Evolutionary conservation across 2,888 invertebrate genomes (phyloP).

Genomic region (Scrobipalpa costella): DNA sequence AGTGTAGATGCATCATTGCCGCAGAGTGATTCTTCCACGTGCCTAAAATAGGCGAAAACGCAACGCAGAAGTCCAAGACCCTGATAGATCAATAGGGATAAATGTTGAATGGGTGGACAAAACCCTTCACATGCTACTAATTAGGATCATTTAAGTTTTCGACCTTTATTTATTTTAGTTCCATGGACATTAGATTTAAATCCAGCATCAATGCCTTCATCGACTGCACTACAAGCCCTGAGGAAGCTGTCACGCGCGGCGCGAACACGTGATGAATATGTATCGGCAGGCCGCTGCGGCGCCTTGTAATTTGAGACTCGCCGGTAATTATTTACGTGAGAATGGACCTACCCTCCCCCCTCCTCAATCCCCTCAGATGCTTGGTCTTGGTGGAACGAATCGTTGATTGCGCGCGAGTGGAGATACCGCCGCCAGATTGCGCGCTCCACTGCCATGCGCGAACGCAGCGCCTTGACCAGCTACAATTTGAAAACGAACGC

Average conservation of each 20-base stretch:
- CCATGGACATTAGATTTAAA: too few relatives aligned
- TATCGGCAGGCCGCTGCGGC: slow-evolving; percentile 74
- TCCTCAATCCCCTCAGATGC: slow-evolving; percentile 43
- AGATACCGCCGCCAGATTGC: slow-evolving; percentile 73
- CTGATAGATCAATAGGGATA: too few relatives aligned
- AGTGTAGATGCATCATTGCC: too few relatives aligned
- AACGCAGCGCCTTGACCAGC: slow-evolving; percentile 33
- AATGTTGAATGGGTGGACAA: too few relatives aligned
- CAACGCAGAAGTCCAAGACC: too few relatives aligned
- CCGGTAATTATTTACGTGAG: slow-evolving; percentile 81
- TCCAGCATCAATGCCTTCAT: background rate
- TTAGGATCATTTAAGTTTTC: too few relatives aligned
- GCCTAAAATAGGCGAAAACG: too few relatives aligned
- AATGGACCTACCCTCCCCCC: slow-evolving; percentile 59
- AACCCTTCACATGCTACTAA: too few relatives aligned
- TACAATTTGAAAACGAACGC: slow-evolving; percentile 32
- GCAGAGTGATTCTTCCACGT: too few relatives aligned
- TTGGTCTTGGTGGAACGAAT: slow-evolving; percentile 68
- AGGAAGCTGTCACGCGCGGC: slow-evolving; percentile 78
- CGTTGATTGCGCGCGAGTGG: slow-evolving; percentile 72
- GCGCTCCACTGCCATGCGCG: slow-evolving; percentile 51
- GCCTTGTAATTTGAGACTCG: slow-evolving; percentile 79
- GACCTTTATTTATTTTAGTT: too few relatives aligned
- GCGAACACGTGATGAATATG: slow-evolving; percentile 77
- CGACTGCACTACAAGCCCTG: slow-evolving; percentile 44